These are phyloP conservation scores for Choristoneura fumiferana DNA, from an alignment of 1,140 invertebrate genomes.

Conservation along the genomic window DNA sequence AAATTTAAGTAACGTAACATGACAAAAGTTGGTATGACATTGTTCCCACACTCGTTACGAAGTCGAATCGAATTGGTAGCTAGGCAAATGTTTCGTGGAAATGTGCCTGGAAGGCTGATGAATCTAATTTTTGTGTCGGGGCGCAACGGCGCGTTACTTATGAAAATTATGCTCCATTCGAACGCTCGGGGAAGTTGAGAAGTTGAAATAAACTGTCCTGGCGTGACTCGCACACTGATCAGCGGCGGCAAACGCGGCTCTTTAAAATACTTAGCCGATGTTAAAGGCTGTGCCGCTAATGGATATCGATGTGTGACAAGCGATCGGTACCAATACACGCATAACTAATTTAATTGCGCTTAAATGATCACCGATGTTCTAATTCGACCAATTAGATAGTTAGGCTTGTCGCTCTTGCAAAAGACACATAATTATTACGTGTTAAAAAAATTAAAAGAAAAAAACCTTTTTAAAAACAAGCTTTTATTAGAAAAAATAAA, in stretches of 20 bases:
- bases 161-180: slow-evolving; percentile 72
- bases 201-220: slow-evolving; percentile 70
- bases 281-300: not conserved
- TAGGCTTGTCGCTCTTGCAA: no score
- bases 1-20: slow-evolving; percentile 54
- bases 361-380: no score
- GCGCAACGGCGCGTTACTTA: slow-evolving; percentile 55
- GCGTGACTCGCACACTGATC: slow-evolving; percentile 65
- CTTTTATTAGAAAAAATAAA: no score
- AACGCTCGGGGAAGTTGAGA: slow-evolving; percentile 62
- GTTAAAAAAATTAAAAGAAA: no score
- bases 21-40: slow-evolving; percentile 51
- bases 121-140: slow-evolving; percentile 69
- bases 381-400: no score
- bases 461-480: no score
- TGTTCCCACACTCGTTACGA: slow-evolving; percentile 58
- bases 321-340: no score
- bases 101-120: slow-evolving; percentile 55
- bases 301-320: not conserved
- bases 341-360: no score
- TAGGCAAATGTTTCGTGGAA: slow-evolving; percentile 51
- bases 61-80: slow-evolving; percentile 56
- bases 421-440: no score
- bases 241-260: slow-evolving; percentile 10
- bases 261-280: slow-evolving; percentile 18